Evolutionary conservation across 1,140 invertebrate genomes (phyloP).

Genomic region (Lordiphosa mommai): DNA sequence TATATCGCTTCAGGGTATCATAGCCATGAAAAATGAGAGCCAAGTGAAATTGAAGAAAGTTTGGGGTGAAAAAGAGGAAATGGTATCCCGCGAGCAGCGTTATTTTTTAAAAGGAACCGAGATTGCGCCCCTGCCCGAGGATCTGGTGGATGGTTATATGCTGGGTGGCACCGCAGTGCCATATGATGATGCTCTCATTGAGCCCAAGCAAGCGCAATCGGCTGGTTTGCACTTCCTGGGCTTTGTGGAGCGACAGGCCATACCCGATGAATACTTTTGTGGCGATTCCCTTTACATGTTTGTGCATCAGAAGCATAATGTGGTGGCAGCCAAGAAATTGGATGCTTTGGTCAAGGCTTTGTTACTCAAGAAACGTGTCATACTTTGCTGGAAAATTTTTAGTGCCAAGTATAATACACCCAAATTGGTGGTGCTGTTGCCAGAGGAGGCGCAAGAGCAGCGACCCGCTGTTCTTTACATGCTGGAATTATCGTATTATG

Average conservation of each 20-base stretch:
- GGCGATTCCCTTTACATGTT: conserved; percentile 65
- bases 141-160: conserved; percentile 74
- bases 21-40: conserved; percentile 67
- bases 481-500: conserved; percentile 66
- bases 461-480: conserved; percentile 55
- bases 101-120: conserved; percentile 58
- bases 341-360: conserved; percentile 65
- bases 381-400: conserved; percentile 71
- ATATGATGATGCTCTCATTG: conserved; percentile 56
- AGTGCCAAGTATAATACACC: conserved; percentile 59
- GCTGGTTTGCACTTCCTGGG: conserved; percentile 64
- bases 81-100: conserved; percentile 45
- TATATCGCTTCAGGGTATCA: conserved; percentile 57
- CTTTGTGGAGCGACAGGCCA: conserved; percentile 48
- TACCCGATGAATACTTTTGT: conserved; percentile 63
- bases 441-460: conserved; percentile 44
- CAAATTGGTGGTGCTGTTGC: conserved; percentile 58
- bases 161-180: conserved; percentile 67
- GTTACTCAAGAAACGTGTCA: conserved; percentile 28
- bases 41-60: conserved; percentile 61
- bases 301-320: conserved; percentile 52
- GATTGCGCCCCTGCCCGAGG: conserved; percentile 40
- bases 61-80: conserved; percentile 48
- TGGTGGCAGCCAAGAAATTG: conserved; percentile 52
- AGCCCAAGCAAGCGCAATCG: conserved; percentile 33